These are phyloP conservation scores for Drosophila lacertosa DNA, from an alignment of 1,140 invertebrate genomes.

Conservation along the genomic window DNA sequence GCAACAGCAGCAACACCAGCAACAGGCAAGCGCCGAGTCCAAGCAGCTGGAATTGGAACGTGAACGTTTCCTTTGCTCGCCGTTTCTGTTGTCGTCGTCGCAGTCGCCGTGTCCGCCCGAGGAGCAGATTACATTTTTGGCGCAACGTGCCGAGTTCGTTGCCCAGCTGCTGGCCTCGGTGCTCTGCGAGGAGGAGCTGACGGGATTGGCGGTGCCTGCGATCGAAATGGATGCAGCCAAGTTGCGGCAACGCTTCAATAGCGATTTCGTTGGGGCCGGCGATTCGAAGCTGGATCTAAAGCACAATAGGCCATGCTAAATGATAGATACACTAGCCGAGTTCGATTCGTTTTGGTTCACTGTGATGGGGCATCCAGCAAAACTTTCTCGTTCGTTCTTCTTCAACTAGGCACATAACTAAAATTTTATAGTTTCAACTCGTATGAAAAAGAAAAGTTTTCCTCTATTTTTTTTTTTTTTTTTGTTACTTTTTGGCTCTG, in stretches of 20 bases:
- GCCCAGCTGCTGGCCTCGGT: slow-evolving; percentile 59
- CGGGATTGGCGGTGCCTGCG: not conserved
- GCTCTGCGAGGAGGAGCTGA: slow-evolving; percentile 55
- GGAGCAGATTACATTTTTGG: slow-evolving; percentile 39
- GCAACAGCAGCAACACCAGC: slow-evolving; percentile 9
- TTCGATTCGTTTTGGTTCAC: slow-evolving; percentile 25
- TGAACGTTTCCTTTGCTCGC: slow-evolving; percentile 56
- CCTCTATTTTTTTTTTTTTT: no score
- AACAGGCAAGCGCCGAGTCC: not conserved
- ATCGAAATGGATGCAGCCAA: slow-evolving; percentile 7
- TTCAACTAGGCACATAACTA: slow-evolving; percentile 29
- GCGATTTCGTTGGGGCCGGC: slow-evolving; percentile 54
- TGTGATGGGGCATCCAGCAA: not conserved
- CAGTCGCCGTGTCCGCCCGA: not conserved
- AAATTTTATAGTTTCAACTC: slow-evolving; percentile 23
- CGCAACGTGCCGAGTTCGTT: slow-evolving; percentile 61
- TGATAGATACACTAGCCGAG: not conserved
- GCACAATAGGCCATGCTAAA: slow-evolving; percentile 18
- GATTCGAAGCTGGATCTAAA: slow-evolving; percentile 51
- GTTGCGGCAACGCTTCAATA: slow-evolving; percentile 7
- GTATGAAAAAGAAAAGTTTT: no score
- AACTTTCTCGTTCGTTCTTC: slow-evolving; percentile 17
- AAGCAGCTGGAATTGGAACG: slow-evolving; percentile 40
- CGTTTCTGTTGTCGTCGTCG: slow-evolving; percentile 32
- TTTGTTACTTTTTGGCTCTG: slow-evolving; percentile 2